Percentiles rank a stretch among this genome's conserved stretches.
Conservation (phyloP, 2,113 vertebrate genomes). For the Toxotes jaculatrix region DNA sequence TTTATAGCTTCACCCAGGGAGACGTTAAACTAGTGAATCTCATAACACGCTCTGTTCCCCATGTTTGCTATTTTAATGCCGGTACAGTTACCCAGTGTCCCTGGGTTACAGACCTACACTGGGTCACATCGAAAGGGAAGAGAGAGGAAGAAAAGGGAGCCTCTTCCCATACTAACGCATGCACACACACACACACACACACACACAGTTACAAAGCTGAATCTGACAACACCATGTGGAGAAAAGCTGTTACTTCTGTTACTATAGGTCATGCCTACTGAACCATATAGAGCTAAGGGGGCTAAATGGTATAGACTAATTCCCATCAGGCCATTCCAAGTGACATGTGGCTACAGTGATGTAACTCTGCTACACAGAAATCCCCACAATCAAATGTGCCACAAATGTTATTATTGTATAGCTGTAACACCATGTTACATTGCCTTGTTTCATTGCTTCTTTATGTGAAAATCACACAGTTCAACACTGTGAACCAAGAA, state of each 20-base stretch:
- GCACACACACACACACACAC: background rate
- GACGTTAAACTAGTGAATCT: constrained; percentile 75
- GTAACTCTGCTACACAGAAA: constrained; percentile 1
- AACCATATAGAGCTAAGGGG: constrained; percentile 24
- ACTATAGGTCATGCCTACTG: constrained; percentile 24
- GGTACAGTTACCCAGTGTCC: constrained; percentile 76
- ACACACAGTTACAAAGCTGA: constrained; percentile 31
- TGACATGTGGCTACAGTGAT: background rate
- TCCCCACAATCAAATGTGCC: background rate
- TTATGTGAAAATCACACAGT: background rate
- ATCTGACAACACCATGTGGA: constrained; percentile 38
- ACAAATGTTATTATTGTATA: background rate
- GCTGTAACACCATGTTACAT: no score
- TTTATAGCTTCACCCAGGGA: constrained; percentile 82
- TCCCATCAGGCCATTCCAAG: constrained; percentile 8
- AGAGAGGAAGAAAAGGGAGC: background rate
- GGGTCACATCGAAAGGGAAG: constrained; percentile 58
- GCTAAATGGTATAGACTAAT: constrained; percentile 27
- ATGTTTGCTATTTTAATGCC: constrained; percentile 79
- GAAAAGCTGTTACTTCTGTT: constrained; percentile 44
- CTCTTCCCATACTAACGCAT: constrained; percentile 1
- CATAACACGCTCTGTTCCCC: constrained; percentile 67
- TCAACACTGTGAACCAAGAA: background rate
- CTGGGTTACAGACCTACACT: constrained; percentile 66
- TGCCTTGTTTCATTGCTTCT: no score